Evolutionary conservation across 2,113 vertebrate genomes (phyloP).

Genomic region (mouse (Mus musculus)): GRCm39 chr6:40807501-40808000

Average conservation of each 20-base stretch:
- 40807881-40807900: not conserved
- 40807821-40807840: slow-evolving; percentile 48
- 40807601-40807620: not conserved
- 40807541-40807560: not conserved
- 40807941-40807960: accelerated
- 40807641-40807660: not conserved
- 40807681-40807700: not conserved
- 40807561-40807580: not conserved
- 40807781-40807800: slow-evolving; percentile 72
- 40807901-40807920: not conserved
- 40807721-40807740: not conserved
- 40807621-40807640: not conserved
- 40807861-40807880: slow-evolving; percentile 70
- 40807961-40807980: accelerated
- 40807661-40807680: accelerated
- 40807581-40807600: not conserved
- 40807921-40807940: not conserved
- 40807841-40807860: slow-evolving; percentile 77
- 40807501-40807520: not conserved
- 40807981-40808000: not conserved
- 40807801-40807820: slow-evolving; percentile 66
- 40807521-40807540: not conserved
- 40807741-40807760: slow-evolving; percentile 81
- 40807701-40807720: slow-evolving; percentile 78
- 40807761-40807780: not conserved